phyloP scores from a whole-genome alignment of 2,888 invertebrate species.

The Leucophenga montana region DNA sequence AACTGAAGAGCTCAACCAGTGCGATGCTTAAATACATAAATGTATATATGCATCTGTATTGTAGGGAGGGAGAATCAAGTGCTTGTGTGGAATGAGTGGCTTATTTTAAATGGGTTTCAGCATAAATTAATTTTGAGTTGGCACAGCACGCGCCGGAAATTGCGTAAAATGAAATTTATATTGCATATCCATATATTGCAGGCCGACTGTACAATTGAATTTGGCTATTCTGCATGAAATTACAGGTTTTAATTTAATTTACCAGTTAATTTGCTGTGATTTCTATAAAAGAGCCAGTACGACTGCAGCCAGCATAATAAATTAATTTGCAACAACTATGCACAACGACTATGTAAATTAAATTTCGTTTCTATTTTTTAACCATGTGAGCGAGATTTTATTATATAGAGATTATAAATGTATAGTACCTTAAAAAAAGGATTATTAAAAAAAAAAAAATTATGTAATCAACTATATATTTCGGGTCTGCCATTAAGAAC shows the following conservation, averaged over 20 bases:
- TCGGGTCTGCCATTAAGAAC: no score
- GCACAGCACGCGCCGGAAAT: background rate
- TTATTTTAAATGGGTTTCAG: background rate
- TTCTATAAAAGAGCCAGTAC: background rate
- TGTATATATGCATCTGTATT: background rate
- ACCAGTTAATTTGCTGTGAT: slow-evolving; percentile 11
- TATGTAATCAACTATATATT: background rate
- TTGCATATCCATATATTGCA: slow-evolving; percentile 22
- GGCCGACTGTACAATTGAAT: slow-evolving; percentile 17
- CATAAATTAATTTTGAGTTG: background rate
- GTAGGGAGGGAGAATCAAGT: background rate
- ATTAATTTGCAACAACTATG: background rate
- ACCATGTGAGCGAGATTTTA: no score
- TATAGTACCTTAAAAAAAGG: background rate
- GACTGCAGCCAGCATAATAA: background rate
- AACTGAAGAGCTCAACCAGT: background rate
- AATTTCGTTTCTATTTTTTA: background rate
- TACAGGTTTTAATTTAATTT: slow-evolving; percentile 21
- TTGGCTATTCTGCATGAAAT: background rate
- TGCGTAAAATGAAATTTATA: slow-evolving; percentile 9
- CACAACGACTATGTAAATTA: background rate
- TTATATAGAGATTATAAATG: background rate
- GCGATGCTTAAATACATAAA: no score
- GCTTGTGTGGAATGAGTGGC: background rate
- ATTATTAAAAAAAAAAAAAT: background rate